Evolutionary conservation across 2,888 invertebrate species (phyloP), one percentile per base, ranked within the genome.

Genomic region (Drosophila paranaensis): DNA sequence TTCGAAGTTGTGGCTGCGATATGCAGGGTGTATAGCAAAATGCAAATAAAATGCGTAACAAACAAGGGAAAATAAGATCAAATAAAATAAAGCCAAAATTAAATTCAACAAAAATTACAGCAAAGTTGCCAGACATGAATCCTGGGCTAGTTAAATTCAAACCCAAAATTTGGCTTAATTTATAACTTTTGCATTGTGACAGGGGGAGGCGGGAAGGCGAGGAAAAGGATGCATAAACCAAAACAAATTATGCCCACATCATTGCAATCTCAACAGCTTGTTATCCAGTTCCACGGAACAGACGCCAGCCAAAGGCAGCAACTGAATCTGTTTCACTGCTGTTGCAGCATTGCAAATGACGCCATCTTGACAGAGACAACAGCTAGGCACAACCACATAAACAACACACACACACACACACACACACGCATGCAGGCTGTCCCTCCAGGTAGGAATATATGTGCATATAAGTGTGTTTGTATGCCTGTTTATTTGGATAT

Each of bases 181-280:
- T 60, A 30, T 55, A 67, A 61, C 40, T 35, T 68, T 66, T 58
- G 30, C 37, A 42, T 40, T 45, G 40, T 42, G 45, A 11, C 48
- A 56, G 61, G 50, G 14, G 42, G 33, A 46, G 20, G 25, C 48
- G 16, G 35, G 2, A 16, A 16, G 42, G 16, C 2, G 20, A 13
- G 5, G 4, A 25, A 30, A 25, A 60, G 37, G 39, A 60, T 79
- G 79, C 71, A 83, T 74, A 83, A 87, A 81, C 71, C 75, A 82
- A 82, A 82, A 78, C 78, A 87, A 87, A 82, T 87, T 85, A 82
- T 84, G 84, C 78, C 84, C 78, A 79, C 78, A 78, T 82, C 88
- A 87, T 74, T 80, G 85, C 87, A 86, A 85, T 79, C 85, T 87
- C 82, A 82, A 84, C 88, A 84, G 84, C 80, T 87, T 84, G 84